These are phyloP conservation scores for Thamnophis sirtalis DNA, from an alignment of 2,113 vertebrate species.

Conservation along the genomic window DNA sequence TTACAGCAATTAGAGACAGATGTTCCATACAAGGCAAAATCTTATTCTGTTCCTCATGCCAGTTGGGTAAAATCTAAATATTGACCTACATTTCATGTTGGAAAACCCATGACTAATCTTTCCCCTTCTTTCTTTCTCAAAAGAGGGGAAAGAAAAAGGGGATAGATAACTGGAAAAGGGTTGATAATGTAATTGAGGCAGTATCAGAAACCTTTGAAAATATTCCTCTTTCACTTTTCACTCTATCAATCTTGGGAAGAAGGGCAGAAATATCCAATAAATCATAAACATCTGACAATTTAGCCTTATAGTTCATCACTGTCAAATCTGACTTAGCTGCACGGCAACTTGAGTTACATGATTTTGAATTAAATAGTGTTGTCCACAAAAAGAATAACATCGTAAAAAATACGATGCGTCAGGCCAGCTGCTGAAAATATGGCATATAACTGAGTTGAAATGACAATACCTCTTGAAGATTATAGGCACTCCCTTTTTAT, in stretches of 20 bases:
- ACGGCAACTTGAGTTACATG: background rate
- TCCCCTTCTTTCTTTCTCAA: background rate
- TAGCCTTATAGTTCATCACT: background rate
- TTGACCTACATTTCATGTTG: background rate
- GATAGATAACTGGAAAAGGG: background rate
- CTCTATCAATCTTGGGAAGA: background rate
- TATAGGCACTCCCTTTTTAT: background rate
- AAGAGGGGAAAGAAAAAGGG: background rate
- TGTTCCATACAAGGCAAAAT: background rate
- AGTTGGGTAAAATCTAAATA: background rate
- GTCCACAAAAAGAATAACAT: background rate
- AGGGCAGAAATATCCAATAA: background rate
- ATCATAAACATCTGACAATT: background rate
- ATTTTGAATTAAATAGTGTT: background rate
- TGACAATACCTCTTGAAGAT: background rate
- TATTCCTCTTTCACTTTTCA: background rate
- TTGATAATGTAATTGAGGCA: background rate
- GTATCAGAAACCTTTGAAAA: background rate
- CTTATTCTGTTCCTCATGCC: background rate
- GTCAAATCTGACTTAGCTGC: background rate
- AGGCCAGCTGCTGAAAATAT: background rate
- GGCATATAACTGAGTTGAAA: background rate
- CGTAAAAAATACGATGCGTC: background rate
- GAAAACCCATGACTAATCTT: background rate
- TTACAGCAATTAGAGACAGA: background rate